Percentiles rank a stretch among this genome's conserved stretches.
These are phyloP conservation scores for Drosophila kanekoi DNA, from an alignment of 2,888 invertebrate genomes.

Conservation along the genomic window DNA sequence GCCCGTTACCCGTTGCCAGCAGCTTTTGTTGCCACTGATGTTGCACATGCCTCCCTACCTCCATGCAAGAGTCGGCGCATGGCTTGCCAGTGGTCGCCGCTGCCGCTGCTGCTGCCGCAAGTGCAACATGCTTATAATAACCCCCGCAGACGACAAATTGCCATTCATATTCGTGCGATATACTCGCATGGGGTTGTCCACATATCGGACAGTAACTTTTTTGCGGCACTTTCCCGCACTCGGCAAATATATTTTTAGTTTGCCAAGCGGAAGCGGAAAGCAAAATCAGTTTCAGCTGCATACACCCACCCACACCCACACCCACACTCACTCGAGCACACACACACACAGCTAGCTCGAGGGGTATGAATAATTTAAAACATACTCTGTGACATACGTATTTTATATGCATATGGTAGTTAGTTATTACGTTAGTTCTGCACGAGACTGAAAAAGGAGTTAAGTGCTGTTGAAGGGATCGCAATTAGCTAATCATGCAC, in stretches of 20 bases:
- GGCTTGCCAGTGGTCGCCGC: constrained; percentile 26
- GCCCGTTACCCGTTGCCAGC: constrained; percentile 19
- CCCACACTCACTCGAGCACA: constrained; percentile 7
- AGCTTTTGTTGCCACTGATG: constrained; percentile 42
- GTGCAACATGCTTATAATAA: constrained; percentile 69
- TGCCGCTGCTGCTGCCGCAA: constrained; percentile 49
- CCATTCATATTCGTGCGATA: constrained; percentile 63
- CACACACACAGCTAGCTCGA: constrained; percentile 24
- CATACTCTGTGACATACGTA: constrained; percentile 42
- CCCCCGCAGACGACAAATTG: constrained; percentile 75
- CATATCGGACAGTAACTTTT: constrained; percentile 54
- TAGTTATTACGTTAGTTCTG: constrained; percentile 4
- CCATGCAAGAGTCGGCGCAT: constrained; percentile 10
- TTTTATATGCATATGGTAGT: constrained; percentile 40
- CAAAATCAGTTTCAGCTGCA: constrained; percentile 70
- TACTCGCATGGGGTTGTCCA: constrained; percentile 38
- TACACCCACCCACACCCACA: constrained; percentile 11
- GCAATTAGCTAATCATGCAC: constrained; percentile 29
- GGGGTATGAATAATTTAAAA: constrained; percentile 70
- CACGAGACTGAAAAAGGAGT: not conserved
- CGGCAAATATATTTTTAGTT: constrained; percentile 61
- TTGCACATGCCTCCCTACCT: constrained; percentile 25
- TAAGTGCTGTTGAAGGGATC: constrained; percentile 2
- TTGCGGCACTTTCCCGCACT: constrained; percentile 35
- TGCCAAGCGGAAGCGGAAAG: constrained; percentile 71